These are phyloP conservation scores for Lophius americanus DNA, from an alignment of 2,797 vertebrate genomes.

Conservation along the genomic window DNA sequence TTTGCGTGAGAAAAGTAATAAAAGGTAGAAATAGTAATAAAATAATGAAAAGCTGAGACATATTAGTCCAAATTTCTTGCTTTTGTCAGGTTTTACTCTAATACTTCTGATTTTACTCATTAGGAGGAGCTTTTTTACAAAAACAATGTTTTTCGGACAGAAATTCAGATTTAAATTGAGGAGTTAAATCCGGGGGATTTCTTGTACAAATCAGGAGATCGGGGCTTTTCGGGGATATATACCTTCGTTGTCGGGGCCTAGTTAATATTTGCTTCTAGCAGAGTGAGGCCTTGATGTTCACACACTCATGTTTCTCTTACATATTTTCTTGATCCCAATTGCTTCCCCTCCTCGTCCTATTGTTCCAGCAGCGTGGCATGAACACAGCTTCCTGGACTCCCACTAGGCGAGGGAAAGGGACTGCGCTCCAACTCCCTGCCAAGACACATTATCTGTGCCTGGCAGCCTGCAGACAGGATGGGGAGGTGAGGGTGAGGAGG, in stretches of 20 bases:
- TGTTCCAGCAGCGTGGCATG: conserved; percentile 67
- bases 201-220: too few species aligned
- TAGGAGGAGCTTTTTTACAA: not conserved
- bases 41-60: too few species aligned
- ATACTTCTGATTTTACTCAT: too few species aligned
- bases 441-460: conserved; percentile 80
- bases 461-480: conserved; percentile 81
- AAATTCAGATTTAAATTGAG: too few species aligned
- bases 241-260: too few species aligned
- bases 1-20: too few species aligned
- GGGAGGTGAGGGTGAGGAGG: conserved; percentile 34
- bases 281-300: conserved; percentile 27
- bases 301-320: conserved; percentile 29
- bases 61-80: too few species aligned
- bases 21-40: too few species aligned
- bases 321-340: conserved; percentile 35
- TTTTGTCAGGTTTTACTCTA: too few species aligned
- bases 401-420: conserved; percentile 73
- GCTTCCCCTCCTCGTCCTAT: conserved; percentile 66
- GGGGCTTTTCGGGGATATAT: too few species aligned
- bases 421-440: conserved; percentile 69
- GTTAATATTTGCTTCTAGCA: conserved; percentile 26
- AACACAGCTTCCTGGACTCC: conserved; percentile 77
- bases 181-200: too few species aligned
- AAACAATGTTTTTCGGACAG: not conserved